Evolutionary conservation across 2,888 invertebrate species (phyloP).

Genomic region (Aleiodes testaceus): DNA sequence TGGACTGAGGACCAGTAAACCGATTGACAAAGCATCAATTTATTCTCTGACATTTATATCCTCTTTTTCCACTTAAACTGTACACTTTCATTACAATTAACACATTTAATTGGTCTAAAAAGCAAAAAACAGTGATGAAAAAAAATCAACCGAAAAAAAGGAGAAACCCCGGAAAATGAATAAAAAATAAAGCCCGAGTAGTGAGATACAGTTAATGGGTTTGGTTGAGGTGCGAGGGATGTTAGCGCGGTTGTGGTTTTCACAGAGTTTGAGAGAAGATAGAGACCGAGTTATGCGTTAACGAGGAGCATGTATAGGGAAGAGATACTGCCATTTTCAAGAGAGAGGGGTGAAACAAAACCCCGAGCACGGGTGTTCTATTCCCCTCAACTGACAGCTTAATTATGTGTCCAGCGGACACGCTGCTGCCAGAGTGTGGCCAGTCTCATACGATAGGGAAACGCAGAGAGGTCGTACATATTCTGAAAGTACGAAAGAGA

Average conservation of each 20-base stretch:
- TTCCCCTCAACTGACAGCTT: constrained; percentile 56
- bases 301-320: constrained; percentile 32
- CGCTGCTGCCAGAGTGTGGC: constrained; percentile 42
- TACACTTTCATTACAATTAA: background rate
- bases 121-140: background rate
- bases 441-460: constrained; percentile 23
- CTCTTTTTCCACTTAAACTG: background rate
- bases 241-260: constrained; percentile 28
- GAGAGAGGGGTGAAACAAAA: constrained; percentile 30
- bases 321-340: constrained; percentile 12
- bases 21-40: too few species aligned
- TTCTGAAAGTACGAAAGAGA: background rate
- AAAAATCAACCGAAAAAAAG: background rate
- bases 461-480: constrained; percentile 22
- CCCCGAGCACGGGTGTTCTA: constrained; percentile 11
- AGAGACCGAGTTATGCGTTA: constrained; percentile 36
- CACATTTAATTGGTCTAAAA: background rate
- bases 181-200: constrained; percentile 16
- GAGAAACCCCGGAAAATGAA: too few species aligned
- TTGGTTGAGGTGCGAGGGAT: constrained; percentile 29
- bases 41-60: too few species aligned
- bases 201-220: constrained; percentile 26
- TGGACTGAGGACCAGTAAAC: too few species aligned
- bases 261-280: constrained; percentile 21
- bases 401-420: constrained; percentile 56